These are phyloP conservation scores for Zygogramma bicolorata DNA, from an alignment of 2,888 invertebrate genomes.

Conservation along the genomic window DNA sequence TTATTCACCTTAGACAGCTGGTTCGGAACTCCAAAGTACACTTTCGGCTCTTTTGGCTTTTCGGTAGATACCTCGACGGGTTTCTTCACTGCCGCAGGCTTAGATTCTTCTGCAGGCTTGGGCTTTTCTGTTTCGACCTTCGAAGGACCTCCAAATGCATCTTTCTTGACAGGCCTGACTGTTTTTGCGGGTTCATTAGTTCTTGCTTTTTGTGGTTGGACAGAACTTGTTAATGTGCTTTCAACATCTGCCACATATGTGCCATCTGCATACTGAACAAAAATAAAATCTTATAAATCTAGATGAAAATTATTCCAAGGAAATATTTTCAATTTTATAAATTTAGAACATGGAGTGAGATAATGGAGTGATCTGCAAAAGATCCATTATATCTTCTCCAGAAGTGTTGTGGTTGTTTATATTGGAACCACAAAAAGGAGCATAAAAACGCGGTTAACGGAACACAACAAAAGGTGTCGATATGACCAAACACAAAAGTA, in stretches of 20 bases:
- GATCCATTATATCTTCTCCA: too few species aligned
- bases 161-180: not conserved
- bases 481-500: too few species aligned
- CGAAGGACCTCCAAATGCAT: not conserved
- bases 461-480: too few species aligned
- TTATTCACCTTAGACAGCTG: slow-evolving; percentile 36
- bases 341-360: too few species aligned
- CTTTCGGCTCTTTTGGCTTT: not conserved
- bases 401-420: too few species aligned
- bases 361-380: too few species aligned
- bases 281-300: slow-evolving; percentile 3
- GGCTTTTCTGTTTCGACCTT: not conserved
- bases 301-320: too few species aligned
- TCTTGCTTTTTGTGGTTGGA: not conserved
- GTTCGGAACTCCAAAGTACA: slow-evolving; percentile 37
- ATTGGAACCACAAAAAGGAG: too few species aligned
- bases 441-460: too few species aligned
- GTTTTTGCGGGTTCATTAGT: not conserved
- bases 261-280: slow-evolving; percentile 48
- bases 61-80: not conserved
- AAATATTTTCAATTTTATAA: too few species aligned
- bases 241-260: slow-evolving; percentile 43
- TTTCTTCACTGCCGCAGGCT: not conserved
- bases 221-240: not conserved
- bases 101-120: not conserved